Conservation (phyloP, 2,797 vertebrate species). For the Glyptemys insculpta region DNA sequence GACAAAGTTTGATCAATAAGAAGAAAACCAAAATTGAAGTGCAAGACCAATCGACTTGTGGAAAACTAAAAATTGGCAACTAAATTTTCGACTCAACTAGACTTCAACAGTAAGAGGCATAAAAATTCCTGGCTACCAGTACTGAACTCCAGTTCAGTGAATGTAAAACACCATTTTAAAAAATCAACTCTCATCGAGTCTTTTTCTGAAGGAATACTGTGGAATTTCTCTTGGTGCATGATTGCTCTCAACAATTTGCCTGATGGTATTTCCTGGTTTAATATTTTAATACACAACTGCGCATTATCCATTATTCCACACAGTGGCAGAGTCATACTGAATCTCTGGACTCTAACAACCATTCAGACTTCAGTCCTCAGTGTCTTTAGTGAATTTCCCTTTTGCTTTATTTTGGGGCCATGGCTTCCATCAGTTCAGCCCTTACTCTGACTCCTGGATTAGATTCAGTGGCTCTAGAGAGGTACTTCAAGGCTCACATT, state of each 20-base stretch:
- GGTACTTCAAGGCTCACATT: not conserved
- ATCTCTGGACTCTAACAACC: not conserved
- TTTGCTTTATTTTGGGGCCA: not conserved
- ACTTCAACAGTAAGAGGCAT: not conserved
- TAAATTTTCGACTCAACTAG: not conserved
- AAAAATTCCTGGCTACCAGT: no score
- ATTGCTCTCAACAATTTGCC: conserved; percentile 2
- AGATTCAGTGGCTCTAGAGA: not conserved
- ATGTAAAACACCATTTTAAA: not conserved
- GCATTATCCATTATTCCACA: not conserved
- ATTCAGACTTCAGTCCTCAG: not conserved
- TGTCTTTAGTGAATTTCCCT: conserved; percentile 9
- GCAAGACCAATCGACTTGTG: not conserved
- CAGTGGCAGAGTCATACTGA: not conserved
- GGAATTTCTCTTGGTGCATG: not conserved
- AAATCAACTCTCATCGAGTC: not conserved
- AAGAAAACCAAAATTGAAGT: not conserved
- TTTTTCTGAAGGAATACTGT: not conserved
- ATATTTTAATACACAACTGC: not conserved
- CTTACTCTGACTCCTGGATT: conserved; percentile 29
- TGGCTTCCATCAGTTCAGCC: not conserved
- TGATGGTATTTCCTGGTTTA: not conserved
- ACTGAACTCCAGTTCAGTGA: not conserved
- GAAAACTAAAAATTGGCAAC: not conserved
- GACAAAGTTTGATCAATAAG: not conserved